Percentiles rank a stretch among this genome's conserved stretches.
Evolutionary conservation across 2,888 invertebrate species (phyloP).

Genomic region (Plagodis dolabraria): DNA sequence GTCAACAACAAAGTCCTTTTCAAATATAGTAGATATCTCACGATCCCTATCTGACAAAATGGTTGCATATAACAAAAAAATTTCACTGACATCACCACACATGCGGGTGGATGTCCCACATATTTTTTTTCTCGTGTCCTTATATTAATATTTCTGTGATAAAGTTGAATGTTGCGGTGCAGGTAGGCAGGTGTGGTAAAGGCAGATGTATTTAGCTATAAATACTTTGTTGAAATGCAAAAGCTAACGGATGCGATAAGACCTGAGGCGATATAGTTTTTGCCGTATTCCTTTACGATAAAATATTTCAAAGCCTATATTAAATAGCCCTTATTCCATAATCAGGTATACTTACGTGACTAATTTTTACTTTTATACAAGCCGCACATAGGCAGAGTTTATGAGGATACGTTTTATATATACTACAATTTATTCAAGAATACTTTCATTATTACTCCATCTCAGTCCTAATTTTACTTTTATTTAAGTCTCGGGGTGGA

Average conservation of each 20-base stretch:
- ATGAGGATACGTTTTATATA: too few relatives aligned
- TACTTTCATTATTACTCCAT: too few relatives aligned
- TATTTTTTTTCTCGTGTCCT: conserved; percentile 29
- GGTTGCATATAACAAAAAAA: conserved; percentile 5
- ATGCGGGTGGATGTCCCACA: conserved; percentile 26
- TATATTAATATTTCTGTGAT: conserved; percentile 31
- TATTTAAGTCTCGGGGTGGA: too few relatives aligned
- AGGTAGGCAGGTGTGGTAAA: conserved; percentile 57
- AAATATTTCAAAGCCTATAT: background rate
- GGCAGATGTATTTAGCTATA: conserved; percentile 28
- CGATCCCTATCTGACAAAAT: too few relatives aligned
- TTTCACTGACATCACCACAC: conserved; percentile 1
- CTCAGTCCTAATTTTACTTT: too few relatives aligned
- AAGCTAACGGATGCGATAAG: conserved; percentile 35
- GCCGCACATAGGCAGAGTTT: too few relatives aligned
- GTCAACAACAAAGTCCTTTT: too few relatives aligned
- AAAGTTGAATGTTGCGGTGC: conserved; percentile 38
- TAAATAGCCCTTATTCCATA: too few relatives aligned
- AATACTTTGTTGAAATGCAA: conserved; percentile 28
- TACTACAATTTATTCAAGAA: too few relatives aligned
- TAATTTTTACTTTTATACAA: too few relatives aligned
- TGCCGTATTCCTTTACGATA: conserved; percentile 10
- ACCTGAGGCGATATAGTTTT: conserved; percentile 4
- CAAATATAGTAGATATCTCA: too few relatives aligned
- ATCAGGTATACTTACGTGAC: too few relatives aligned